Evolutionary conservation across 2,888 invertebrate genomes (phyloP).

Genomic region (Cryptocephalus primarius): DNA sequence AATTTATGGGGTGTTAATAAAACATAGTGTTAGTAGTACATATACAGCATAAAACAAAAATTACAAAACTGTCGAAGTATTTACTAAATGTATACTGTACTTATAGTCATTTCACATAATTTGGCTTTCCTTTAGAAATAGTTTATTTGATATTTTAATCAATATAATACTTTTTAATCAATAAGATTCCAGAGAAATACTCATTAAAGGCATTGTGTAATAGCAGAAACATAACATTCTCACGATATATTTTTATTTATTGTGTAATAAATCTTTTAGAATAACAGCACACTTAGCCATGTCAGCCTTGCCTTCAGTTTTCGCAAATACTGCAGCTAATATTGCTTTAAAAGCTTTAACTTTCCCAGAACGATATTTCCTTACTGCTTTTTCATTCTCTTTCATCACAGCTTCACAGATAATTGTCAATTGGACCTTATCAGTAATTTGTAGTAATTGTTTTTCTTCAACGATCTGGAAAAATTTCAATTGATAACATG

Average conservation of each 20-base stretch:
- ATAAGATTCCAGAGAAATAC: no score
- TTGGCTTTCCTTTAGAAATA: no score
- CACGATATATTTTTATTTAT: slow-evolving; percentile 3
- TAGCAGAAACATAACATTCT: no score
- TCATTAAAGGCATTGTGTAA: no score
- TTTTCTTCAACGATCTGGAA: slow-evolving; percentile 48
- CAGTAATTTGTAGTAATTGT: slow-evolving; percentile 53
- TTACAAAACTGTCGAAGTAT: no score
- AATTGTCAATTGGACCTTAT: slow-evolving; percentile 46
- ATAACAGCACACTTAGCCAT: slow-evolving; percentile 52
- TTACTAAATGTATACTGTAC: no score
- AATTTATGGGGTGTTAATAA: no score
- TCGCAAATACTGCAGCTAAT: slow-evolving; percentile 47
- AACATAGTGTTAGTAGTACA: no score
- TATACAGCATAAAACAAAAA: no score
- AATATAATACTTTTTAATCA: no score
- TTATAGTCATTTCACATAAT: no score
- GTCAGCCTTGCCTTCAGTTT: slow-evolving; percentile 52
- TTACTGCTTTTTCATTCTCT: slow-evolving; percentile 55
- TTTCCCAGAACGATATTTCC: slow-evolving; percentile 59
- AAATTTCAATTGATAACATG: not conserved
- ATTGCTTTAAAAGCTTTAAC: slow-evolving; percentile 56
- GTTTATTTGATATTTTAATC: no score
- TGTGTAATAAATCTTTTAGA: slow-evolving; percentile 47
- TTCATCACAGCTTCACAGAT: slow-evolving; percentile 51